These are phyloP conservation scores for Helogale parvula DNA, from an alignment of 2,113 vertebrate genomes.

Conservation along the genomic window DNA sequence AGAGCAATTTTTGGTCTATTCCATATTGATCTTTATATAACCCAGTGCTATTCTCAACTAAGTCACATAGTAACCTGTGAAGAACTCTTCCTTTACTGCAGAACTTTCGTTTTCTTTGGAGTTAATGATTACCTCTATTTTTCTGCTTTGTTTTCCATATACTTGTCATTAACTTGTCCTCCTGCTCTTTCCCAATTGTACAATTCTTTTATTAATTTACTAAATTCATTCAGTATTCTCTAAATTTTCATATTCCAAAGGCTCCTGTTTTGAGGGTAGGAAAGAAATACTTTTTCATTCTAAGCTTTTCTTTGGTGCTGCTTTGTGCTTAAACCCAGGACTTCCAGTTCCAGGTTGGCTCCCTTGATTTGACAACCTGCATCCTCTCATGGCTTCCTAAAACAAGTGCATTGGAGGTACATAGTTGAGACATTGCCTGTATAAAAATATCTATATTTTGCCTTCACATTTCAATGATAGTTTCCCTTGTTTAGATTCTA, in stretches of 20 bases:
- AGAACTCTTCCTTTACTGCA: neutral
- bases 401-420: neutral
- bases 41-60: neutral
- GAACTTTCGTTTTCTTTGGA: neutral
- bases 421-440: neutral
- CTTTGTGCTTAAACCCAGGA: neutral
- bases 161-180: neutral
- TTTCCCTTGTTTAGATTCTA: neutral
- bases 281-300: neutral
- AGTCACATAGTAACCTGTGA: neutral
- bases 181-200: neutral
- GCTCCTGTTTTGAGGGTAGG: accelerated
- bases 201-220: neutral
- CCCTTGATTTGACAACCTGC: neutral
- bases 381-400: neutral
- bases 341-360: neutral
- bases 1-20: neutral
- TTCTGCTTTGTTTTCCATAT: neutral
- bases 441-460: neutral
- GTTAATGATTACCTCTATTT: neutral
- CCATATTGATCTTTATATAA: neutral
- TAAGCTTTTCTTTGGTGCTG: neutral
- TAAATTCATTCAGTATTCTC: neutral
- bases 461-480: neutral
- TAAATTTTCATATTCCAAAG: neutral